Evolutionary conservation across 2,888 invertebrate species (phyloP).

Genomic region (Itoplectis maculator): DNA sequence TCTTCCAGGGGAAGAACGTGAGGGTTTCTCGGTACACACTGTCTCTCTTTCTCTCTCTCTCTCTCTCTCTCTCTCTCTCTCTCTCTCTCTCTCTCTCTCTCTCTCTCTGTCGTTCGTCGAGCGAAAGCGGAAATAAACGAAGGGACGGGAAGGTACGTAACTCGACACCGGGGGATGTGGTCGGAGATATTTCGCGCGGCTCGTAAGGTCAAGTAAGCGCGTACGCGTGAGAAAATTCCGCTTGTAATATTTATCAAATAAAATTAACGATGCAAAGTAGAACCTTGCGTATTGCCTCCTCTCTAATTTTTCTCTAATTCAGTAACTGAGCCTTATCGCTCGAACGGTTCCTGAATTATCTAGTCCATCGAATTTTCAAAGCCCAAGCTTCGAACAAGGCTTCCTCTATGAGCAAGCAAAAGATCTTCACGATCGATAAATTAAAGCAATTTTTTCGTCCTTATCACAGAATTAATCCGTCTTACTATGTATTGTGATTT

Average conservation of each 20-base stretch:
- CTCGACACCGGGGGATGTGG: conserved; percentile 14
- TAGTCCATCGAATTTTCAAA: no score
- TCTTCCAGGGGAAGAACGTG: neutral
- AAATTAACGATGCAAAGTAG: neutral
- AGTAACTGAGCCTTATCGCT: no score
- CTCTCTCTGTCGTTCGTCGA: neutral
- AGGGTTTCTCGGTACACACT: neutral
- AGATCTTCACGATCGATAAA: no score
- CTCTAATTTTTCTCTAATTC: no score
- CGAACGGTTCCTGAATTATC: no score
- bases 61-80: neutral
- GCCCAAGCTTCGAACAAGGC: no score
- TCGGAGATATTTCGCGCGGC: conserved; percentile 9
- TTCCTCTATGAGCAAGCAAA: neutral
- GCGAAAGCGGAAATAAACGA: conserved; percentile 26
- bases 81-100: neutral
- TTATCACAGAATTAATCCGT: no score
- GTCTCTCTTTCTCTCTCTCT: neutral
- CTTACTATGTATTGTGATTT: no score
- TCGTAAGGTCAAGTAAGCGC: conserved; percentile 3
- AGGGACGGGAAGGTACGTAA: conserved; percentile 12
- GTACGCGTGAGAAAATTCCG: conserved; percentile 24
- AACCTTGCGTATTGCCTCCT: no score
- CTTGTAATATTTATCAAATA: neutral
- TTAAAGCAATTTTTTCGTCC: no score